These are phyloP conservation scores for Bambusicola thoracicus DNA, from an alignment of 2,113 vertebrate genomes.

Conservation along the genomic window DNA sequence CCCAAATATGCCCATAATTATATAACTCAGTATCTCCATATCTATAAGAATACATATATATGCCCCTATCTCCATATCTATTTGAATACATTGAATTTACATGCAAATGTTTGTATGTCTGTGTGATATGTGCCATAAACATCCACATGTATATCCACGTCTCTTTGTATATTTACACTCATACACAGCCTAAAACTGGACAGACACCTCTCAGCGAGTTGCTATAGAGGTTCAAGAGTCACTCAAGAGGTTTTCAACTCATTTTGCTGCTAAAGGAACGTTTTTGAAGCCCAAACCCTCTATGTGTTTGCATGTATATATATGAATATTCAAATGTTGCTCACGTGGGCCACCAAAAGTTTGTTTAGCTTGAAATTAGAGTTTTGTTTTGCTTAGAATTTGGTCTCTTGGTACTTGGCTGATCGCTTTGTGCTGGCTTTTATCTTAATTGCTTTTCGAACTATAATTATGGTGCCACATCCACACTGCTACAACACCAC, in stretches of 20 bases:
- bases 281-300: neutral
- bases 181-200: neutral
- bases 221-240: too few species aligned
- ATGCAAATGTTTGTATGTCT: fast-evolving
- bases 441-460: constrained; percentile 64
- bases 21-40: neutral
- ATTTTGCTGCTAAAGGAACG: neutral
- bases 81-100: neutral
- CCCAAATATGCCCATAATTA: too few species aligned
- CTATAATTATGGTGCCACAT: constrained; percentile 54
- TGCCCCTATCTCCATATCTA: neutral
- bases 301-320: neutral
- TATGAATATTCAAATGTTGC: constrained; percentile 45
- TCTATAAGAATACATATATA: neutral
- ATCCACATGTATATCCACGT: neutral
- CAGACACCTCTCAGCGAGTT: neutral
- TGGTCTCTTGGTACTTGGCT: constrained; percentile 67
- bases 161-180: neutral
- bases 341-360: constrained; percentile 50
- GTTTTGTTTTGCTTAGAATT: constrained; percentile 65
- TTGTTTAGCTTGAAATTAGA: constrained; percentile 63
- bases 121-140: neutral
- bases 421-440: constrained; percentile 61
- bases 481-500: neutral
- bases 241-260: neutral